A percentile compares a stretch with the other conserved stretches of the same genome.
phyloP scores from a whole-genome alignment of 1,140 invertebrate species.

The Zaprionus lachaisei region DNA sequence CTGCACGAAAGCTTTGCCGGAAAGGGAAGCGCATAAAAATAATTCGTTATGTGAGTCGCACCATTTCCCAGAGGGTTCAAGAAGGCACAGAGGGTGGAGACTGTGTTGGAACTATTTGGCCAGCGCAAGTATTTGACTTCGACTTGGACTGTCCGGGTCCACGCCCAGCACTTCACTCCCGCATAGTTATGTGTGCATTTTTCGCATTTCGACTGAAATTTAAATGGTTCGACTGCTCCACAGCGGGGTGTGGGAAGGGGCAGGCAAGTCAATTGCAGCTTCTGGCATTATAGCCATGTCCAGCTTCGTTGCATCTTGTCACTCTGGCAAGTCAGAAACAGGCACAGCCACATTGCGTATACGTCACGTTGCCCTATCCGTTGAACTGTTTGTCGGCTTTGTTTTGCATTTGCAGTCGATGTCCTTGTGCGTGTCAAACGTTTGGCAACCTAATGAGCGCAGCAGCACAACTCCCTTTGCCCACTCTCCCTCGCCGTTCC shows the following conservation, averaged over 20 bases:
- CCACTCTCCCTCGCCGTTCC: no score
- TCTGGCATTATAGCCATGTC: not conserved
- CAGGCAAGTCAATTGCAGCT: slow-evolving; percentile 5
- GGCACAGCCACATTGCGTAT: slow-evolving; percentile 38
- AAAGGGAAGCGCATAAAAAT: slow-evolving; percentile 49
- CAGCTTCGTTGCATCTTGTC: slow-evolving; percentile 10
- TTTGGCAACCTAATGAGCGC: slow-evolving; percentile 67
- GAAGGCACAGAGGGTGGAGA: not conserved
- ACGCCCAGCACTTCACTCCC: slow-evolving; percentile 4
- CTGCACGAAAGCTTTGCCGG: slow-evolving; percentile 2
- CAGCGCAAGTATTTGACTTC: slow-evolving; percentile 12
- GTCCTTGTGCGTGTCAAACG: slow-evolving; percentile 38
- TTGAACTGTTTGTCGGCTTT: slow-evolving; percentile 51
- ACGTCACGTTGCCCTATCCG: slow-evolving; percentile 19
- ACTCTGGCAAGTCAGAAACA: not conserved
- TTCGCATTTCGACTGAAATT: slow-evolving; percentile 50
- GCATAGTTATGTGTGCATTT: slow-evolving; percentile 38
- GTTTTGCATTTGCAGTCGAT: slow-evolving; percentile 50
- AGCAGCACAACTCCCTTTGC: slow-evolving; percentile 23
- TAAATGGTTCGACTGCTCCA: slow-evolving; percentile 46
- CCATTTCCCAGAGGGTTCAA: slow-evolving; percentile 22
- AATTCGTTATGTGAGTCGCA: slow-evolving; percentile 52
- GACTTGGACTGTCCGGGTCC: slow-evolving; percentile 10
- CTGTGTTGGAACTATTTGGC: not conserved
- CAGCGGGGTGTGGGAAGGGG: not conserved